Evolutionary conservation across 2,797 vertebrate species (phyloP).

Genomic region (Gouania willdenowi): DNA sequence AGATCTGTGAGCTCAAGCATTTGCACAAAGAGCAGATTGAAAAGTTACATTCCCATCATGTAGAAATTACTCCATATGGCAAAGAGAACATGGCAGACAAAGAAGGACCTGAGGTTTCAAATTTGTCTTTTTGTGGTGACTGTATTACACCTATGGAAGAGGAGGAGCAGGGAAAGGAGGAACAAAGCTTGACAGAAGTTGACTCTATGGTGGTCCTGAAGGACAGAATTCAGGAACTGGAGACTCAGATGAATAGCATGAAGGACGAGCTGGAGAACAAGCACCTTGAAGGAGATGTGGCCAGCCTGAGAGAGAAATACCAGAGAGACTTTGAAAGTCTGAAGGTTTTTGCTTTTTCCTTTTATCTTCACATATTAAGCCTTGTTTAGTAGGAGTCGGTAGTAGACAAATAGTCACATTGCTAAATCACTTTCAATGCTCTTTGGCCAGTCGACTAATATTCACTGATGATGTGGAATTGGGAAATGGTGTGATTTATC

Average conservation of each 20-base stretch:
- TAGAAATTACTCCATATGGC: conserved; percentile 73
- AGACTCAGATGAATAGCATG: conserved; percentile 90
- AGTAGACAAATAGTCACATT: conserved; percentile 20
- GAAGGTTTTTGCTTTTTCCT: conserved; percentile 82
- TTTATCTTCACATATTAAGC: conserved; percentile 30
- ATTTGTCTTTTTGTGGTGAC: conserved; percentile 8
- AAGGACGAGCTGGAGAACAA: conserved; percentile 90
- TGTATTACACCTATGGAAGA: conserved; percentile 41
- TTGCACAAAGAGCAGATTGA: conserved; percentile 84
- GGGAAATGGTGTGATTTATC: conserved; percentile 47
- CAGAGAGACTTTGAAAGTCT: conserved; percentile 97
- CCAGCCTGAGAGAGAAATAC: conserved; percentile 90
- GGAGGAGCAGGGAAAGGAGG: conserved; percentile 32
- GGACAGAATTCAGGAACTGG: conserved; percentile 89
- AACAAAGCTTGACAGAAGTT: conserved; percentile 39
- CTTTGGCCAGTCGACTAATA: conserved; percentile 12
- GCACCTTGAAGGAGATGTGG: conserved; percentile 81
- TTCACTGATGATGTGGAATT: conserved; percentile 13
- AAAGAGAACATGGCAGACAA: conserved; percentile 66
- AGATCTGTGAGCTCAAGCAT: conserved; percentile 80
- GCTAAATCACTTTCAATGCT: conserved; percentile 16
- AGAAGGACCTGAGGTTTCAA: conserved; percentile 17
- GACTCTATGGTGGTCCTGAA: conserved; percentile 82
- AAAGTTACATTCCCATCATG: conserved; percentile 79
- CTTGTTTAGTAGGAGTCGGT: conserved; percentile 4